A percentile compares a stretch with the other conserved stretches of the same genome.
phyloP scores from a whole-genome alignment of 2,797 vertebrate genomes.

The Balearica regulorum region DNA sequence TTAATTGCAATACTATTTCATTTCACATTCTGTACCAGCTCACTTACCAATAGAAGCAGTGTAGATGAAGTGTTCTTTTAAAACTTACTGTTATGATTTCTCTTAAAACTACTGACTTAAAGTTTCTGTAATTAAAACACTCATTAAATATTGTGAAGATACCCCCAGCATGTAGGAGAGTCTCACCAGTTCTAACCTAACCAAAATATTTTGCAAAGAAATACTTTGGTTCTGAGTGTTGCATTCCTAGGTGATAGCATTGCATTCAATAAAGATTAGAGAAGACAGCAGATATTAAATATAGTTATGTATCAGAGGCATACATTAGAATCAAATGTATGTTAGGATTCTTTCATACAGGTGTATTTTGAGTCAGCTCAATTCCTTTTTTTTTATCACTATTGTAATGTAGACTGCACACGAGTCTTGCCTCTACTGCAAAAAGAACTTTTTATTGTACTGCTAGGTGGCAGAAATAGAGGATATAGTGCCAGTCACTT shows the following conservation, averaged over 20 bases:
- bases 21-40: background rate
- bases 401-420: background rate
- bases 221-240: background rate
- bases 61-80: background rate
- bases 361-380: background rate
- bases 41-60: background rate
- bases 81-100: background rate
- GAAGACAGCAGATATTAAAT: background rate
- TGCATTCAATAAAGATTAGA: background rate
- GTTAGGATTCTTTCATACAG: background rate
- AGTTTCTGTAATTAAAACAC: background rate
- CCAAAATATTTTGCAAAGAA: constrained; percentile 23
- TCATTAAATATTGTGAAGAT: background rate
- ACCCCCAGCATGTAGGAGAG: background rate
- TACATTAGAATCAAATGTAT: background rate
- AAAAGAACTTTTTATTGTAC: background rate
- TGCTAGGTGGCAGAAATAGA: background rate
- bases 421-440: background rate
- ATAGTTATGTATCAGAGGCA: background rate
- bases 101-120: background rate
- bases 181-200: background rate
- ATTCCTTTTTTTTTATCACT: background rate
- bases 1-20: background rate
- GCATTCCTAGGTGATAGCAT: background rate
- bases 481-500: background rate